Percentiles rank a stretch among this genome's conserved stretches.
Conservation (phyloP, 2,797 vertebrate genomes). For the Lepilemur ruficaudatus region DNA sequence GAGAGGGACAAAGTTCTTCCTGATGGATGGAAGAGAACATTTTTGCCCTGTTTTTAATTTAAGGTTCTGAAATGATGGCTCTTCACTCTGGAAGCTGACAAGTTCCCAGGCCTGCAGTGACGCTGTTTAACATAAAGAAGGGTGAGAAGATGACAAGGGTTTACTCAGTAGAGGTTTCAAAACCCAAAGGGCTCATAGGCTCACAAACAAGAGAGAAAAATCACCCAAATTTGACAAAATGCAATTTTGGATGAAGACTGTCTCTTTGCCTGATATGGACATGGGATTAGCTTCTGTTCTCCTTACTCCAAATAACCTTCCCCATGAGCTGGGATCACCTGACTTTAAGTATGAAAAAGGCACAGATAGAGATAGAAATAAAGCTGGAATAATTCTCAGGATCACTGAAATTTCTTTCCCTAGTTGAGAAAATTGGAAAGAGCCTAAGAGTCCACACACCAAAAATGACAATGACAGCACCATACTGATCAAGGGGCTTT, state of each 20-base stretch:
- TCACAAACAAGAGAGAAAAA: neutral
- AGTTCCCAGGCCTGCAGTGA: conserved; percentile 26
- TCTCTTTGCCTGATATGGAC: neutral
- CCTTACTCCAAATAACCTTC: neutral
- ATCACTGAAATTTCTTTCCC: neutral
- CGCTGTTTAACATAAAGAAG: conserved; percentile 30
- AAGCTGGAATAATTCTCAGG: neutral
- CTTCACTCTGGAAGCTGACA: conserved; percentile 48
- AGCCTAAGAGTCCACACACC: neutral
- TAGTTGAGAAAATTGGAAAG: neutral
- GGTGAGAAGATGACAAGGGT: neutral
- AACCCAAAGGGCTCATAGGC: neutral
- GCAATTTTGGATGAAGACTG: neutral
- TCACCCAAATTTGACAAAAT: neutral
- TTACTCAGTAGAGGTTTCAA: neutral
- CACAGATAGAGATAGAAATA: neutral
- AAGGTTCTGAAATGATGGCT: conserved; percentile 38
- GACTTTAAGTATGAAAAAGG: neutral
- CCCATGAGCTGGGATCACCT: neutral
- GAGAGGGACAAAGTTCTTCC: neutral
- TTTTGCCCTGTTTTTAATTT: conserved; percentile 64
- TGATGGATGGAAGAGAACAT: neutral
- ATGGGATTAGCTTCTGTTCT: neutral
- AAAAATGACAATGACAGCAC: neutral
- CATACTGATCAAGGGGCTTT: neutral